These are phyloP conservation scores for Mungos mungo DNA, from an alignment of 2,113 vertebrate genomes.

Conservation along the genomic window DNA sequence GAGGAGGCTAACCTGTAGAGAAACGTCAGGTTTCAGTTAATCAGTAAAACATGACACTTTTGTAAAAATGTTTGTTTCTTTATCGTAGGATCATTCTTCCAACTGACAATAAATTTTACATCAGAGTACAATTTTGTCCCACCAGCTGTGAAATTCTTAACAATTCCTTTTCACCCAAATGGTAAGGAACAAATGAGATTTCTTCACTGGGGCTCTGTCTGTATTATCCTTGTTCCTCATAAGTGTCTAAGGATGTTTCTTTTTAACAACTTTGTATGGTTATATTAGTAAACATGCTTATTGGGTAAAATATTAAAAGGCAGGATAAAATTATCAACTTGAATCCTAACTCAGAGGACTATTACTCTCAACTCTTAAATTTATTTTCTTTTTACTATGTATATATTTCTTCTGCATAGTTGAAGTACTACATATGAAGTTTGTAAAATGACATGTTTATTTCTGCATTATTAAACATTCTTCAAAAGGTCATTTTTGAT, in stretches of 20 bases:
- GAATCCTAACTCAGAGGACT: constrained; percentile 11
- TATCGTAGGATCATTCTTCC: constrained; percentile 73
- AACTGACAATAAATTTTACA: constrained; percentile 75
- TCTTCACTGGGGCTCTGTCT: not conserved
- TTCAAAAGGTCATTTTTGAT: constrained; percentile 33
- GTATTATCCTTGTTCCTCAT: not conserved
- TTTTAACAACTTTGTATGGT: not conserved
- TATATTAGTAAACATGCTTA: not conserved
- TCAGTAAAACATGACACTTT: not conserved
- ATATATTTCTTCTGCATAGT: not conserved
- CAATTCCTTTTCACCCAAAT: constrained; percentile 85
- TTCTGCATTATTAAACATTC: constrained; percentile 8
- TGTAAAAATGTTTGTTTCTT: constrained; percentile 52
- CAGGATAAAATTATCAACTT: not conserved
- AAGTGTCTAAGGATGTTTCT: not conserved
- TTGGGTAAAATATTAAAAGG: not conserved
- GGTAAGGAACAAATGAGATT: constrained; percentile 74
- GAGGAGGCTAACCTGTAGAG: not conserved
- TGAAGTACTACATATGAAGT: not conserved
- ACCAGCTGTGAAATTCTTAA: constrained; percentile 78
- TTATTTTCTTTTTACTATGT: not conserved
- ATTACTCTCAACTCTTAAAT: not conserved
- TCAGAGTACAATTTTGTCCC: constrained; percentile 74
- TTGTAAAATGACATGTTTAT: constrained; percentile 15
- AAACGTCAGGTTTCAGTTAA: not conserved